Conservation (phyloP, 64 coral and sea anemone species). For the Dendronephthya gigantea region DNA sequence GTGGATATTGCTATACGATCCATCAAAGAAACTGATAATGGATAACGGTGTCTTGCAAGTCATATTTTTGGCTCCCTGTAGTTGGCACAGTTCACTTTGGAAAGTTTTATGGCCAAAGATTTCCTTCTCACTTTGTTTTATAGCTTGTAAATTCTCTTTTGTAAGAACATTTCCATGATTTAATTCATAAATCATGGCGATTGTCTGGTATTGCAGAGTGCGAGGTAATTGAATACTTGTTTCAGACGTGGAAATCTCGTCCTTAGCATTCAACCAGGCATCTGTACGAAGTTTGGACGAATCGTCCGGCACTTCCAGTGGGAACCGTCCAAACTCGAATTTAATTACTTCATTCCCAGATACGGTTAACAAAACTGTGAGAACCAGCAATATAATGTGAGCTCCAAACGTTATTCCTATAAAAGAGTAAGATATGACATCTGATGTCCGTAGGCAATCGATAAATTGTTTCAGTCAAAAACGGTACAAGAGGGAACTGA, state of each 20-base stretch:
- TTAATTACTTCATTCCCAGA: neutral
- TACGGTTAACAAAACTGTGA: neutral
- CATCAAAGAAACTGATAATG: constrained; percentile 55
- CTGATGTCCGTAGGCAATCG: no score
- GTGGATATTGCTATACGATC: constrained; percentile 19
- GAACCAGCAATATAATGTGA: neutral
- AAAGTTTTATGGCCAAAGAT: constrained; percentile 4
- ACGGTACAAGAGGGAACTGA: no score
- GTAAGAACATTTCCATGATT: constrained; percentile 31
- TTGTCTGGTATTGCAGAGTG: neutral
- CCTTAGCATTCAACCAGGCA: neutral
- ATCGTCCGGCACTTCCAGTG: neutral
- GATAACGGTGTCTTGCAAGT: constrained; percentile 25
- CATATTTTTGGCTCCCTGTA: neutral
- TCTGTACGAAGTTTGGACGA: neutral
- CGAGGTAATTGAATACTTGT: neutral
- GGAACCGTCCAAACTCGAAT: neutral
- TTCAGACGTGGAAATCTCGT: neutral
- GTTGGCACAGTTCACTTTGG: constrained; percentile 32
- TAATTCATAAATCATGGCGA: constrained; percentile 25
- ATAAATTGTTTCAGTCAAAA: no score
- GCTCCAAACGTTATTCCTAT: neutral
- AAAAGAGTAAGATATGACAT: no score
- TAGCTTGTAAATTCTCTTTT: constrained; percentile 21
- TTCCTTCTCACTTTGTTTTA: constrained; percentile 21